Evolutionary conservation across 2,888 invertebrate species (phyloP), one percentile per base, ranked within the genome.

Genomic region (Zaprionus lineosus): DNA sequence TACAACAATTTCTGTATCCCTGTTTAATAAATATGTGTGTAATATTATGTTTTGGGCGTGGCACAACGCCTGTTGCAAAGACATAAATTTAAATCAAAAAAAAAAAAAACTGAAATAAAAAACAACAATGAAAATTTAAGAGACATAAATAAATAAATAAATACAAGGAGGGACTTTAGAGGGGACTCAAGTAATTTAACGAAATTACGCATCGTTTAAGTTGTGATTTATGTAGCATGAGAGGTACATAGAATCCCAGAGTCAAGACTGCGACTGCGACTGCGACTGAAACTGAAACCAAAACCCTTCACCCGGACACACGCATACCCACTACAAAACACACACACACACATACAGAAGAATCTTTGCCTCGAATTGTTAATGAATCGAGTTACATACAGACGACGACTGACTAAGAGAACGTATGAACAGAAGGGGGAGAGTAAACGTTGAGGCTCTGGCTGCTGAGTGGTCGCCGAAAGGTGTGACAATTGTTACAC

Each of bases 311-410:
- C 36, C 47, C 51, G 39, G 74, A 56, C 61, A 78, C 71, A 64
- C 66, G 60, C 48, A 52, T 14, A 28, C n/a, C n/a, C n/a, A n/a
- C n/a, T n/a, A n/a, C n/a, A n/a, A n/a, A n/a, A n/a, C 36, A 28
- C 24, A 43, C 8, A 14, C 16, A 18, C 26, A 50, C 12, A 39
- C 11, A 11, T 11, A 11, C 33, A 52, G 11, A 39, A 5, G 50
- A 74, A 65, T 44, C 66, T 74, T 48, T 59, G 71, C 52, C 75
- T 73, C 51, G 74, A 57, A 82, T 77, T 87, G 86, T 87, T 86
- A 86, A 88, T 88, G 87, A 87, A 84, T 87, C 88, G 79, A 84
- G 87, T 87, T 87, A 87, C 87, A 75, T 52, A 70, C 53, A 58
- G 37, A 50, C 24, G 12, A 39, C n/a, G 26, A 57, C 28, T 43